Evolutionary conservation across 2,113 vertebrate genomes (phyloP).

Genomic region (Seriola dumerili): DNA sequence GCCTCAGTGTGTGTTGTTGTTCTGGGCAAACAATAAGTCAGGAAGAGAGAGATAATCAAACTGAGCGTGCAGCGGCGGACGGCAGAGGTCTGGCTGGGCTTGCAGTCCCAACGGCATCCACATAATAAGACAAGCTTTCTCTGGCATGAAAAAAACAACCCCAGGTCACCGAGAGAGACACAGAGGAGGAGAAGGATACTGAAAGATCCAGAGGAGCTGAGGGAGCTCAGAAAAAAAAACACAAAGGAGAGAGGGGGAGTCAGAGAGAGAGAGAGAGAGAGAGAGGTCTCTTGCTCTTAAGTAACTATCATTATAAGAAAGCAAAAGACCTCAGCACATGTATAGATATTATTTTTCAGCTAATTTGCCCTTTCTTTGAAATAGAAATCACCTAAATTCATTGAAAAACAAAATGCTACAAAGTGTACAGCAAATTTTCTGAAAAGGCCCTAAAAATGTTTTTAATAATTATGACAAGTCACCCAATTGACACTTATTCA

Average conservation of each 20-base stretch:
- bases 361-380: too few species aligned
- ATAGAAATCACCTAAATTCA: too few species aligned
- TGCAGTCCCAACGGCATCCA: constrained; percentile 50
- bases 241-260: constrained; percentile 21
- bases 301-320: not conserved
- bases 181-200: constrained; percentile 8
- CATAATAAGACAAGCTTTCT: constrained; percentile 47
- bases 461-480: too few species aligned
- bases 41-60: constrained; percentile 51
- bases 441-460: not conserved
- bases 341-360: not conserved
- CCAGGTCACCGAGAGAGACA: constrained; percentile 27
- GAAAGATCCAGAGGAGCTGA: constrained; percentile 21
- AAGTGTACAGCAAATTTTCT: not conserved
- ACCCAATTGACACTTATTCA: not conserved
- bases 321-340: constrained; percentile 8
- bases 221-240: constrained; percentile 16
- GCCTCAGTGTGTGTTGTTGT: constrained; percentile 26
- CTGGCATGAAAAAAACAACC: constrained; percentile 55
- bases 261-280: constrained; percentile 7
- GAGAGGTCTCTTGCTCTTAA: not conserved
- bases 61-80: constrained; percentile 32
- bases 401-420: not conserved
- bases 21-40: constrained; percentile 47
- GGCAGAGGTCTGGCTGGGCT: constrained; percentile 46